A percentile compares a stretch with the other conserved stretches of the same genome.
These are phyloP conservation scores for Machaerirhynchus nigripectus DNA, from an alignment of 2,113 vertebrate genomes.

Conservation along the genomic window DNA sequence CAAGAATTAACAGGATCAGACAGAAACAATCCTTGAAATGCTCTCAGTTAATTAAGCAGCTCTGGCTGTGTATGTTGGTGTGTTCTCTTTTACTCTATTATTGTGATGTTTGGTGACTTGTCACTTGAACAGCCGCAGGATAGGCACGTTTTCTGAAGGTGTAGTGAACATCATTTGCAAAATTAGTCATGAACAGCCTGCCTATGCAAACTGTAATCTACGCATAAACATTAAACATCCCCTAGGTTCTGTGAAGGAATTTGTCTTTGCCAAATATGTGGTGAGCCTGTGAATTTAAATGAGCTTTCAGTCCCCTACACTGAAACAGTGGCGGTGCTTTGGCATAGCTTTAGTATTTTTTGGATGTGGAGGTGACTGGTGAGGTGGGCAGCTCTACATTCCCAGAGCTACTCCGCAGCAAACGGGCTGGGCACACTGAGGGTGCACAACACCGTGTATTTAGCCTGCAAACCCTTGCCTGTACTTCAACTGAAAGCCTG, in stretches of 20 bases:
- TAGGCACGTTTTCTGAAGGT: background rate
- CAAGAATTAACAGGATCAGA: background rate
- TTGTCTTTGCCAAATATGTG: background rate
- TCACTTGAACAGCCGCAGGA: background rate
- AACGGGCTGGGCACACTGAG: background rate
- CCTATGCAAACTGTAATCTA: slow-evolving; percentile 1
- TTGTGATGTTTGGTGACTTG: background rate
- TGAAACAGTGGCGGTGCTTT: background rate
- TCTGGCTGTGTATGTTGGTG: background rate
- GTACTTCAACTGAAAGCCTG: background rate
- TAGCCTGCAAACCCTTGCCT: background rate
- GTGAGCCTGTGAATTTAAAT: background rate
- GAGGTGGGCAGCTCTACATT: background rate
- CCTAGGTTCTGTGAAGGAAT: background rate
- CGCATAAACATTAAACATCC: background rate
- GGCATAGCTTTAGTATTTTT: background rate
- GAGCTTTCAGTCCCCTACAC: background rate
- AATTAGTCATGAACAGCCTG: slow-evolving; percentile 2
- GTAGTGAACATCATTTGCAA: background rate
- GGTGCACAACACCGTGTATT: rapidly evolving
- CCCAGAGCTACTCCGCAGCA: background rate
- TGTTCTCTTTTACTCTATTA: background rate
- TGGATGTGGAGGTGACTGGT: background rate
- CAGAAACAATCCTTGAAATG: background rate
- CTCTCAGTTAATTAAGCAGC: background rate